Evolutionary conservation across 2,113 vertebrate genomes (phyloP).

Genomic region (Lamprologus ornatipinnis): DNA sequence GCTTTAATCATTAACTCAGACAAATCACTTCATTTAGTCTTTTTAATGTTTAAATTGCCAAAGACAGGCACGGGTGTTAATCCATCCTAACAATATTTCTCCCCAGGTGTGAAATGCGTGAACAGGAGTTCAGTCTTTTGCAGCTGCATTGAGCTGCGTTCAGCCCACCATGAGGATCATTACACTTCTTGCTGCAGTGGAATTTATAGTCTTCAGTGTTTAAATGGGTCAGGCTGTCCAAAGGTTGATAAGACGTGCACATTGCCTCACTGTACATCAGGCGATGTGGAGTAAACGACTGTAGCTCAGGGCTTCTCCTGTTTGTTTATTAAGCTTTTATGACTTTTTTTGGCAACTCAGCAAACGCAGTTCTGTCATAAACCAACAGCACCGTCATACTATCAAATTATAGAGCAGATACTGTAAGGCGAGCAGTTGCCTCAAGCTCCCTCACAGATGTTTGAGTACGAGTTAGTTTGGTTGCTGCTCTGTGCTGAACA

Average conservation of each 20-base stretch:
- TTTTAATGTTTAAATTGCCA: neutral
- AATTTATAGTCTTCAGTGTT: neutral
- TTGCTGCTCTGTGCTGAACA: neutral
- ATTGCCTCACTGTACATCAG: no score
- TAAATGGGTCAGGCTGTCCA: neutral
- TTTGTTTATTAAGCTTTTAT: neutral
- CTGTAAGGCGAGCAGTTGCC: neutral
- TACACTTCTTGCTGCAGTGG: neutral
- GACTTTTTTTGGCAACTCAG: neutral
- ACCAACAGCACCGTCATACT: neutral
- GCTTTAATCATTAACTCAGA: neutral
- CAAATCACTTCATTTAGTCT: neutral
- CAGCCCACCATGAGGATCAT: neutral
- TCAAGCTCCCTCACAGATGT: neutral
- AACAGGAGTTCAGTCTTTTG: neutral
- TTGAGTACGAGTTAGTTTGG: fast-evolving
- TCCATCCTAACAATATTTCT: neutral
- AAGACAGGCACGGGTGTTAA: neutral
- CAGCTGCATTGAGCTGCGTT: neutral
- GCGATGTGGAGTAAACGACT: neutral
- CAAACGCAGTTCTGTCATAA: fast-evolving
- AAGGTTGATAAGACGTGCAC: neutral
- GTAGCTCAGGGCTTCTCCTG: fast-evolving
- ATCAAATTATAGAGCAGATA: neutral
- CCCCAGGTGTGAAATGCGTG: fast-evolving